These are phyloP conservation scores for Drosophila sturtevanti DNA, from an alignment of 1,140 invertebrate genomes.

Conservation along the genomic window DNA sequence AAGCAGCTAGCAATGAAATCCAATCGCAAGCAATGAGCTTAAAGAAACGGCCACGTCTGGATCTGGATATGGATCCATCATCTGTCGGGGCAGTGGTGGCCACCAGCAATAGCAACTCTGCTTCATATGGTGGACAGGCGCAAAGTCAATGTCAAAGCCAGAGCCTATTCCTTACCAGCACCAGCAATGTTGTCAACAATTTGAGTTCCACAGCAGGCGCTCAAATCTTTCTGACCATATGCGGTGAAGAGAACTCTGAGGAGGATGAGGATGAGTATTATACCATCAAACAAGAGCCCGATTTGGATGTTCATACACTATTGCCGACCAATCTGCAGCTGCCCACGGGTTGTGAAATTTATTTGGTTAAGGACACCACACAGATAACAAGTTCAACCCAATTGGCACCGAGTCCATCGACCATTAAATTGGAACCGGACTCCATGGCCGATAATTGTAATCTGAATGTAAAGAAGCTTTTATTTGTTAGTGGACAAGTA, in stretches of 20 bases:
- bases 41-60: slow-evolving; percentile 69
- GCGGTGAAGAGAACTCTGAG: slow-evolving; percentile 67
- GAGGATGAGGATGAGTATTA: slow-evolving; percentile 72
- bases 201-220: slow-evolving; percentile 40
- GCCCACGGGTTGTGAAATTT: slow-evolving; percentile 79
- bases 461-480: slow-evolving; percentile 19
- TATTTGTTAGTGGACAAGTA: slow-evolving; percentile 30
- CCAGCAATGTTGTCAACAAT: slow-evolving; percentile 22
- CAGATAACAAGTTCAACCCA: background rate
- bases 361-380: slow-evolving; percentile 71
- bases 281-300: slow-evolving; percentile 76
- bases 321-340: slow-evolving; percentile 70
- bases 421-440: slow-evolving; percentile 65
- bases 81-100: slow-evolving; percentile 16
- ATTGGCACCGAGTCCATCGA: slow-evolving; percentile 11
- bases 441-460: slow-evolving; percentile 30
- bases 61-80: slow-evolving; percentile 38
- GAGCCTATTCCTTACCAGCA: slow-evolving; percentile 60
- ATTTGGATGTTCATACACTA: slow-evolving; percentile 57
- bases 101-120: slow-evolving; percentile 6
- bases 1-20: background rate
- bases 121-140: slow-evolving; percentile 20
- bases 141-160: slow-evolving; percentile 26
- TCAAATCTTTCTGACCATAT: slow-evolving; percentile 74
- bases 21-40: slow-evolving; percentile 54